phyloP scores from a whole-genome alignment of 1,140 invertebrate species.

The Ctenoplectra terminalis region DNA sequence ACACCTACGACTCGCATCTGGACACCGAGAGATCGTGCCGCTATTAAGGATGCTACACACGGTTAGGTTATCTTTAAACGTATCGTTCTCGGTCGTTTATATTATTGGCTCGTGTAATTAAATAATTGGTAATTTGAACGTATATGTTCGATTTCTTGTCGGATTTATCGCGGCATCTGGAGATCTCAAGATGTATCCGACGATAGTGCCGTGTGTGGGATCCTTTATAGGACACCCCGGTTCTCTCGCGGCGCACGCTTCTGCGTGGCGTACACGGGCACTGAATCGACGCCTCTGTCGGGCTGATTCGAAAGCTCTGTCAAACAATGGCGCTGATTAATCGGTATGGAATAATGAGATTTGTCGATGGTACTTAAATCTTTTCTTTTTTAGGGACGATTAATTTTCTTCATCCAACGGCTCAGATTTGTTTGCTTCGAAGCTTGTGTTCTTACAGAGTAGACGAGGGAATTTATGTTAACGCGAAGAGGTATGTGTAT shows the following conservation, averaged over 20 bases:
- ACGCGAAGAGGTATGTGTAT: no score
- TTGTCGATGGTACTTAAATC: no score
- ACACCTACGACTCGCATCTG: constrained; percentile 64
- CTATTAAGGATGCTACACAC: background rate
- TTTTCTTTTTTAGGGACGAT: background rate
- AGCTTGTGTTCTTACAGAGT: no score
- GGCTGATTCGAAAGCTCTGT: background rate
- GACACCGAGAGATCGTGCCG: constrained; percentile 29
- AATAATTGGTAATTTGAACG: no score
- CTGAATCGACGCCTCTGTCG: constrained; percentile 8
- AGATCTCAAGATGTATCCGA: background rate
- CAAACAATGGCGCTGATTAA: background rate
- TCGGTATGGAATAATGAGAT: background rate
- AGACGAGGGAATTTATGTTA: no score
- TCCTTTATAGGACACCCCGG: background rate
- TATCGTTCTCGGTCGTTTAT: no score
- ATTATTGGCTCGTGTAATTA: no score
- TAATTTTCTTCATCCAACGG: background rate
- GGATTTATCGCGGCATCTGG: background rate
- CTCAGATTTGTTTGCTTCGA: no score
- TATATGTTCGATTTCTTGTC: background rate
- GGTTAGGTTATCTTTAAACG: background rate
- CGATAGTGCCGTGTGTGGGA: background rate
- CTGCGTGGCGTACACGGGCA: background rate
- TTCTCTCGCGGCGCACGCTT: background rate